Evolutionary conservation across 2,113 vertebrate genomes (phyloP), one percentile per base, ranked within the genome.

Genomic region (Monarcha castaneiventris): DNA sequence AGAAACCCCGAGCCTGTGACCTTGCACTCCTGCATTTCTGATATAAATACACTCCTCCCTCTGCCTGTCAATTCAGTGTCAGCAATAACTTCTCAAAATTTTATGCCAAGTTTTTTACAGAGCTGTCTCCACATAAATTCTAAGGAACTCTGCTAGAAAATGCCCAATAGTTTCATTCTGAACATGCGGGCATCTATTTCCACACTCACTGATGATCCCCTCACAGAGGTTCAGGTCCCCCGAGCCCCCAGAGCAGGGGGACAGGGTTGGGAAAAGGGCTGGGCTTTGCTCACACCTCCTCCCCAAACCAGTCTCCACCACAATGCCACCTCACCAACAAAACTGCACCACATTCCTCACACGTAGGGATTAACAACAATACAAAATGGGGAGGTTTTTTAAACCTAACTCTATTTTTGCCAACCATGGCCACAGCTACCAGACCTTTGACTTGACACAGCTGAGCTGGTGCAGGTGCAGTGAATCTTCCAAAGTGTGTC

Each of bases 141-240:
- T 41, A 64, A 52, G n/a, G 49, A 89, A 39, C 29, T 73, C 35
- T 44, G 35, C 43, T 35, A 44, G 44, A 13, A 83, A 59, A 64
- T 1, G 4, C 30, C 30, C 9, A 26, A 6, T 0, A 1, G 35
- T 4, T 63, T 29, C 26, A 23, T 37, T 62, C 44, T 29, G 27
- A 39, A 59, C 3, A 6, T 0, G 3, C 48, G 39, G 46, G 4
- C 10, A 21, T 18, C 51, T 77, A 13, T 64, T 19, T 26, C 21
- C 61, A 39, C 0, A 0, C 32, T 18, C 37, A 15, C 2, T 37
- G n/a, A 18, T 2, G 18, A 23, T 3, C 21, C 30, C 17, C 26
- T 13, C 0, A 7, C 23, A 37, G 30, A 33, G 4, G 9, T 18
- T 25, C 20, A 16, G 46, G 59, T 7, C 46, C 39, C 26, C 25